Evolutionary conservation across 2,113 vertebrate species (phyloP).

Genomic region (Mixornis gularis): DNA sequence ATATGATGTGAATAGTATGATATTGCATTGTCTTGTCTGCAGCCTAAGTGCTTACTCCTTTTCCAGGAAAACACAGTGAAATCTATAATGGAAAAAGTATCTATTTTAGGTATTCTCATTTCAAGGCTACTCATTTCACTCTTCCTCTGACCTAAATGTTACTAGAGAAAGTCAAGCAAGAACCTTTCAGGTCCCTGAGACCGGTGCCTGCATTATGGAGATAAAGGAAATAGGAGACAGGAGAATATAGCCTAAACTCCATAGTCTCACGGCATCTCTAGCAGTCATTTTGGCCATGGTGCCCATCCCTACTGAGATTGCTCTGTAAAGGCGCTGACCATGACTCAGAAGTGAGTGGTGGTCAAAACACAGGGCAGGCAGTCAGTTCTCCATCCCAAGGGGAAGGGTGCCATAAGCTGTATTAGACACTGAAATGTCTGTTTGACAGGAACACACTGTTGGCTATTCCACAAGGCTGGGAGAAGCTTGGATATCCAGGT

Average conservation of each 20-base stretch:
- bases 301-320: not conserved
- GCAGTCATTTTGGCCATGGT: not conserved
- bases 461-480: not conserved
- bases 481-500: not conserved
- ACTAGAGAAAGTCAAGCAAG: not conserved
- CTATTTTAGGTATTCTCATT: not conserved
- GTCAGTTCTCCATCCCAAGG: not conserved
- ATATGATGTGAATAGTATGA: slow-evolving; percentile 44
- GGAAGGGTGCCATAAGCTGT: not conserved
- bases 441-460: not conserved
- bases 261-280: not conserved
- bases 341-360: not conserved
- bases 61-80: not conserved
- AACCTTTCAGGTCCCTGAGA: not conserved
- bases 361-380: not conserved
- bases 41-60: not conserved
- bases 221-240: not conserved
- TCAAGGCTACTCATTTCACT: not conserved
- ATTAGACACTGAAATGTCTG: not conserved
- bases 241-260: not conserved
- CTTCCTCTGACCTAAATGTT: not conserved
- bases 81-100: not conserved
- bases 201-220: not conserved
- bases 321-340: not conserved
- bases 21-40: not conserved